phyloP scores from a whole-genome alignment of 2,888 invertebrate genomes.

The Sesia bembeciformis region DNA sequence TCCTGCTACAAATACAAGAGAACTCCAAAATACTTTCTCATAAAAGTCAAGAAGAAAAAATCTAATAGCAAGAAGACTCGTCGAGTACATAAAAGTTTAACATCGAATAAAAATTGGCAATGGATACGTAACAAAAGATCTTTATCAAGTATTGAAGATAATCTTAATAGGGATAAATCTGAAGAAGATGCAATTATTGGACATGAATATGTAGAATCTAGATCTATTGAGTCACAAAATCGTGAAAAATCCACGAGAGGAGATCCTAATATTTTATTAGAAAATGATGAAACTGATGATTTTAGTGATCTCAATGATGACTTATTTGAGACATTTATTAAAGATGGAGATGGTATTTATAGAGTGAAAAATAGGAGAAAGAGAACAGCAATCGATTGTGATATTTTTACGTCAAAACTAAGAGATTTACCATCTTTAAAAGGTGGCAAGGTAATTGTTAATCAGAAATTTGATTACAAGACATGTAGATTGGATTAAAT shows the following conservation, averaged over 20 bases:
- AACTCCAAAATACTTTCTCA: constrained; percentile 16
- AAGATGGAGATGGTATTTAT: constrained; percentile 30
- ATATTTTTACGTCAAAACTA: not conserved
- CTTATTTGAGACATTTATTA: constrained; percentile 22
- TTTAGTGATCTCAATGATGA: constrained; percentile 1
- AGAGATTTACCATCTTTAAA: not conserved
- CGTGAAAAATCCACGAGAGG: not conserved
- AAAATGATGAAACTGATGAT: not conserved
- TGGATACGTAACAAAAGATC: constrained; percentile 34
- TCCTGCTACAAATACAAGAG: constrained; percentile 24
- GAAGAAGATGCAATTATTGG: not conserved
- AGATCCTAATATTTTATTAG: not conserved
- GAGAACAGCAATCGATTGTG: constrained; percentile 10
- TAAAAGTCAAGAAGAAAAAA: constrained; percentile 9
- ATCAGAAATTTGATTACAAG: no score
- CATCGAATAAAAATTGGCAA: constrained; percentile 16
- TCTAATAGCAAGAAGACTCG: constrained; percentile 2
- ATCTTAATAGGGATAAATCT: not conserved
- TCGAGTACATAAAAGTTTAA: not conserved
- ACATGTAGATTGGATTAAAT: no score
- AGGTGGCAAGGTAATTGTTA: not conserved
- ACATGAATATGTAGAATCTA: not conserved
- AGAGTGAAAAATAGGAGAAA: constrained; percentile 16
- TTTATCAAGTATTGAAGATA: not conserved
- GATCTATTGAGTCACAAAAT: constrained; percentile 1